Conservation (phyloP, 1,140 invertebrate genomes). For the Zelostemma sp. region DNA sequence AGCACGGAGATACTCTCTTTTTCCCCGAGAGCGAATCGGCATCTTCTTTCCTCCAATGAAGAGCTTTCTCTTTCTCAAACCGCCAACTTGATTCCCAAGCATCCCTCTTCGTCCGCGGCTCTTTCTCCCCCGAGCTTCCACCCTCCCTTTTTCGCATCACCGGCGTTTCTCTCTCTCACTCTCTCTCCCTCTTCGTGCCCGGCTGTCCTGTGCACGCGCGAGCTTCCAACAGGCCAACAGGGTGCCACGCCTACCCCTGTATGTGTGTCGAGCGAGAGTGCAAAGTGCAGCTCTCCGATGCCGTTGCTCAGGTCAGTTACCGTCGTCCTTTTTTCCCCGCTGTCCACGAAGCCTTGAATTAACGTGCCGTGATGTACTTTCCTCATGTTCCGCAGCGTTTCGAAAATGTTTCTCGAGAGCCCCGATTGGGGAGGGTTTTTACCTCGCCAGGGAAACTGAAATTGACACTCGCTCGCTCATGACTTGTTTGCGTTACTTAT, state of each 20-base stretch:
- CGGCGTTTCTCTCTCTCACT: not conserved
- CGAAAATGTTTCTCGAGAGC: no score
- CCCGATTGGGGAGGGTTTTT: no score
- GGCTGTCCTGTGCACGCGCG: constrained; percentile 46
- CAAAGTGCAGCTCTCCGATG: constrained; percentile 22
- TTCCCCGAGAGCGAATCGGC: constrained; percentile 12
- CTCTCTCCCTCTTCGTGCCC: constrained; percentile 11
- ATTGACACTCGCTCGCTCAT: no score
- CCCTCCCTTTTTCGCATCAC: not conserved
- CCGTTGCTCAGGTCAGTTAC: constrained; percentile 28
- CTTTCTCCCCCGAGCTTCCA: not conserved
- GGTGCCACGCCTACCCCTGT: constrained; percentile 57
- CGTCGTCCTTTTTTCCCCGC: constrained; percentile 1
- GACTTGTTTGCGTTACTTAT: no score
- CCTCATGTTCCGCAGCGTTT: no score
- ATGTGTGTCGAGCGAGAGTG: constrained; percentile 21
- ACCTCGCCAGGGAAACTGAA: no score
- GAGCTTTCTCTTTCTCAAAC: constrained; percentile 1
- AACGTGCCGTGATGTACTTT: no score
- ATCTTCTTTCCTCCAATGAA: constrained; percentile 23
- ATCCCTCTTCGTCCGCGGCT: constrained; percentile 1
- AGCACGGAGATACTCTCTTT: constrained; percentile 21
- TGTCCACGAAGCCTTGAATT: not conserved
- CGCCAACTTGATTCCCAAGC: not conserved
- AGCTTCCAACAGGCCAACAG: constrained; percentile 45